Evolutionary conservation across 2,797 vertebrate species (phyloP).

Genomic region (Novumbra hubbsi): DNA sequence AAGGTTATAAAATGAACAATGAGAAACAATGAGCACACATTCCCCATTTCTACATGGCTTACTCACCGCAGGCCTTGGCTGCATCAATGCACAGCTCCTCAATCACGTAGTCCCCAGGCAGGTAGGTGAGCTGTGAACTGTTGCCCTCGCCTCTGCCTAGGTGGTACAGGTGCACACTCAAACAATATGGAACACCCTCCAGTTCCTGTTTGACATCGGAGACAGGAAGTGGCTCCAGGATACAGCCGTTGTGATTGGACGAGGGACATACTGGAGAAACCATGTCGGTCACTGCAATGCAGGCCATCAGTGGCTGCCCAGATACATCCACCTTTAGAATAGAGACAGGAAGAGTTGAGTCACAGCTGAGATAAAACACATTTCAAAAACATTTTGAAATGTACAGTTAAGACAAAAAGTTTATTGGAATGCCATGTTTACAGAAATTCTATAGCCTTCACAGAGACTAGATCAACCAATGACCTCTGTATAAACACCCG

Average conservation of each 20-base stretch:
- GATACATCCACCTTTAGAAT: background rate
- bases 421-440: background rate
- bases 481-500: background rate
- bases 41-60: background rate
- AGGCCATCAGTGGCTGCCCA: constrained; percentile 72
- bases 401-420: background rate
- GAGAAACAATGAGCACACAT: background rate
- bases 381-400: background rate
- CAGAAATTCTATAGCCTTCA: background rate
- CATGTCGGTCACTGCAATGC: constrained; percentile 83
- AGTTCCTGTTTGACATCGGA: constrained; percentile 40
- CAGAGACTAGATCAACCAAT: background rate
- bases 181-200: constrained; percentile 47
- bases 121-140: constrained; percentile 66
- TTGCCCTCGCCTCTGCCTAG: constrained; percentile 61
- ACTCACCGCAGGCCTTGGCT: constrained; percentile 89
- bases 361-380: background rate
- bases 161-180: constrained; percentile 84
- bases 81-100: constrained; percentile 89
- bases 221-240: constrained; percentile 14
- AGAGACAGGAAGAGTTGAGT: background rate
- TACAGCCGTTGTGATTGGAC: constrained; percentile 65
- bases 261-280: constrained; percentile 64
- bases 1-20: too few species aligned
- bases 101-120: constrained; percentile 81